Evolutionary conservation across 2,888 invertebrate species (phyloP).

Genomic region (Catonia carolina): DNA sequence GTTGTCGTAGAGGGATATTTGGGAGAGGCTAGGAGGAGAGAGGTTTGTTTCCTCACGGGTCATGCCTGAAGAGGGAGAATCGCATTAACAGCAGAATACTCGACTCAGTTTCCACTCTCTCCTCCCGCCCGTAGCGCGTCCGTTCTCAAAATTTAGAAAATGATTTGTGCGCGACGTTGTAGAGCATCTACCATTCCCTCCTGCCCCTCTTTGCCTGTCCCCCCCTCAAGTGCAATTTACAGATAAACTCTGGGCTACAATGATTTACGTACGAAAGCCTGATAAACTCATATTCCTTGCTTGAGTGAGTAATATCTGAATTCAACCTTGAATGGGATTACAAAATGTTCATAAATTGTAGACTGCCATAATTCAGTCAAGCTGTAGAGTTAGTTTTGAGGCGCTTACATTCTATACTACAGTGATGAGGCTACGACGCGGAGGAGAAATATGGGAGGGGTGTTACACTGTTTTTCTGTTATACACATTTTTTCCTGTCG

Average conservation of each 20-base stretch:
- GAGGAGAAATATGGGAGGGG: not conserved
- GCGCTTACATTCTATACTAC: not conserved
- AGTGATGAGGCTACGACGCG: too few species aligned
- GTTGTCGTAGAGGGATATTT: too few species aligned
- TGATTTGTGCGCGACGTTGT: conserved; percentile 16
- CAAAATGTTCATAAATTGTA: conserved; percentile 16
- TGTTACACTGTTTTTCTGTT: too few species aligned
- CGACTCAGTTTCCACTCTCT: not conserved
- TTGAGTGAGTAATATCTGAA: conserved; percentile 10
- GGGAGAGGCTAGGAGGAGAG: not conserved
- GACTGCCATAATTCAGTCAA: conserved; percentile 15
- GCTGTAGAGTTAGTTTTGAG: conserved; percentile 14
- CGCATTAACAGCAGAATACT: conserved; percentile 2
- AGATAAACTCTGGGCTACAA: conserved; percentile 17
- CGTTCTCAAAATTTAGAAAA: conserved; percentile 21
- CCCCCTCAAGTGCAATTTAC: conserved; percentile 19
- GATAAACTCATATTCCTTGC: conserved; percentile 20
- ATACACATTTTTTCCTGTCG: conserved; percentile 3
- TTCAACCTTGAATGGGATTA: conserved; percentile 18
- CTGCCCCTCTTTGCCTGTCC: not conserved
- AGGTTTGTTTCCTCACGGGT: not conserved
- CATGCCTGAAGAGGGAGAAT: not conserved
- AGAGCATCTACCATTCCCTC: not conserved
- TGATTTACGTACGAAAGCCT: conserved; percentile 18
- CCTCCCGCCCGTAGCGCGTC: conserved; percentile 2